Conservation (phyloP, 2,797 vertebrate species). For the Spea hammondii region DNA sequence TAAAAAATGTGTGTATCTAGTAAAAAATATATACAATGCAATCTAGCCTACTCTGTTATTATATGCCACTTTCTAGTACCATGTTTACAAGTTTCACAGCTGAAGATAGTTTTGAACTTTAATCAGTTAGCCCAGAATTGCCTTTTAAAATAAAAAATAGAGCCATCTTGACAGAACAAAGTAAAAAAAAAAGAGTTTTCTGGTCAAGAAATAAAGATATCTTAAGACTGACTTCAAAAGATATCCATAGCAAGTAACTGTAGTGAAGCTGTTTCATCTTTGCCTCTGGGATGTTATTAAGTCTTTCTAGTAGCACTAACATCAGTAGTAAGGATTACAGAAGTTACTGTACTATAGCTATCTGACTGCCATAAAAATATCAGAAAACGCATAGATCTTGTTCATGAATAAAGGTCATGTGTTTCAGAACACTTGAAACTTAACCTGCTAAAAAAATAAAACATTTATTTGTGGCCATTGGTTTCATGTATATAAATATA, state of each 20-base stretch:
- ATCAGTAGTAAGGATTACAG: slow-evolving; percentile 82
- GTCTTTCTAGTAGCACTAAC: slow-evolving; percentile 86
- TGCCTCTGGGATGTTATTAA: slow-evolving; percentile 98
- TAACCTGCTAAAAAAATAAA: slow-evolving; percentile 60
- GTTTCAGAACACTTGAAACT: slow-evolving; percentile 64
- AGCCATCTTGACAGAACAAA: slow-evolving; percentile 69
- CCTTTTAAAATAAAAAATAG: slow-evolving; percentile 70
- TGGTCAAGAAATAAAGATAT: slow-evolving; percentile 97
- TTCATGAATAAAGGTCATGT: slow-evolving; percentile 66
- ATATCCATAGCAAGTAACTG: slow-evolving; percentile 88
- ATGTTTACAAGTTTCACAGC: slow-evolving; percentile 16
- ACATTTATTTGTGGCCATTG: slow-evolving; percentile 12
- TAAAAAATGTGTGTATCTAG: not conserved
- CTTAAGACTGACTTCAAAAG: slow-evolving; percentile 95
- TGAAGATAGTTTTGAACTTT: slow-evolving; percentile 43
- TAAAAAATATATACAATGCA: not conserved
- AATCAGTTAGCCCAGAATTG: slow-evolving; percentile 65
- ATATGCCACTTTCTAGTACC: not conserved
- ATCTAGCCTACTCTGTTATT: not conserved
- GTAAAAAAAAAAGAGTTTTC: slow-evolving; percentile 68
- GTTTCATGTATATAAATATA: slow-evolving; percentile 1
- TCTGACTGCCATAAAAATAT: slow-evolving; percentile 75
- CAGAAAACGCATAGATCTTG: slow-evolving; percentile 69
- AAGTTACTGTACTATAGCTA: slow-evolving; percentile 77
- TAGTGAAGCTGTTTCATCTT: slow-evolving; percentile 92